Percentiles rank a stretch among this genome's conserved stretches.
phyloP scores from a whole-genome alignment of 2,888 invertebrate species.

The Cantharis rustica region DNA sequence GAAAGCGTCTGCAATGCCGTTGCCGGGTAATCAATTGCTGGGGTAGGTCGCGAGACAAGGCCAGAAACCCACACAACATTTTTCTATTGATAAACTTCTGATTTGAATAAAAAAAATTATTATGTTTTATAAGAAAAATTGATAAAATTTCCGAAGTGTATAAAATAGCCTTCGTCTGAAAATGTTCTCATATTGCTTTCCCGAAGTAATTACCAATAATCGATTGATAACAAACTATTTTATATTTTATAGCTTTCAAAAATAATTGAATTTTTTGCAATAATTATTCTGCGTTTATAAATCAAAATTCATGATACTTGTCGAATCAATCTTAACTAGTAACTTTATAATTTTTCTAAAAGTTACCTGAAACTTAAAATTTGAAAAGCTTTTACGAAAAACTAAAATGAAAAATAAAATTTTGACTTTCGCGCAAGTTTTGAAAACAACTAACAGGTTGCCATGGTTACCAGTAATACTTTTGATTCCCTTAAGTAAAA shows the following conservation, averaged over 20 bases:
- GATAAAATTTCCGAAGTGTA: no score
- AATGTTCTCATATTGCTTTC: no score
- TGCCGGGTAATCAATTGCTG: slow-evolving; percentile 34
- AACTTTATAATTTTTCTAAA: background rate
- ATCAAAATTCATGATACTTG: background rate
- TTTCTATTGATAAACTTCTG: background rate
- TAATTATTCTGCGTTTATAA: background rate
- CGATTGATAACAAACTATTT: no score
- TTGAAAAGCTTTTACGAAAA: background rate
- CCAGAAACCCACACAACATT: slow-evolving; percentile 39
- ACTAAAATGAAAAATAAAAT: background rate
- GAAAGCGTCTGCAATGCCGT: slow-evolving; percentile 22
- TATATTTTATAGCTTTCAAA: no score
- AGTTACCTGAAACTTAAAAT: background rate
- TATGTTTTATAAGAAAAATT: no score
- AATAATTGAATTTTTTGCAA: no score
- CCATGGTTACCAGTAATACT: background rate
- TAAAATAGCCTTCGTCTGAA: no score
- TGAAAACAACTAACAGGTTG: background rate
- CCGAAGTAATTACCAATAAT: no score
- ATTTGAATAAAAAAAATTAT: background rate
- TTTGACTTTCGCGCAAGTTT: background rate
- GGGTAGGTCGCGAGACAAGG: slow-evolving; percentile 42
- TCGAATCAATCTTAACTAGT: background rate
- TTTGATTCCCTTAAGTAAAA: background rate